A percentile compares a stretch with the other conserved stretches of the same genome.
phyloP scores from a whole-genome alignment of 2,888 invertebrate species.

The Drosophila nigricruria region DNA sequence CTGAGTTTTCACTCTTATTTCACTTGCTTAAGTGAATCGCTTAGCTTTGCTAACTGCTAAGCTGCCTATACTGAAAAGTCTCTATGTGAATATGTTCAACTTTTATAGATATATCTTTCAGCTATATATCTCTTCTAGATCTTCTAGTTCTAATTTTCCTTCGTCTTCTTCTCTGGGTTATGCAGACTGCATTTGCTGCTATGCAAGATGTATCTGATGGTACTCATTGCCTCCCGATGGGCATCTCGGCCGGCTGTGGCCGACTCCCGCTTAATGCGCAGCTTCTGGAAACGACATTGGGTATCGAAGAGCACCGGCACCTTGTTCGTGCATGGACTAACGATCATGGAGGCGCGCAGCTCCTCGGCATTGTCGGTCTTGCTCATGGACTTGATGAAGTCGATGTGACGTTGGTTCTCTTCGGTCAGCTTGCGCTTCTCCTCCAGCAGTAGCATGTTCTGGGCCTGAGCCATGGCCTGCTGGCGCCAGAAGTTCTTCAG shows the following conservation, averaged over 20 bases:
- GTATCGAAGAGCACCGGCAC: constrained; percentile 52
- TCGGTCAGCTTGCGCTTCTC: constrained; percentile 71
- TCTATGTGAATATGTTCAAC: too few relatives aligned
- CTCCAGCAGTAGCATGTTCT: constrained; percentile 73
- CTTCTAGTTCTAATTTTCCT: neutral
- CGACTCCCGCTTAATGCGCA: constrained; percentile 37
- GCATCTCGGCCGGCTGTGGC: constrained; percentile 38
- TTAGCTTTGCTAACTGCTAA: neutral
- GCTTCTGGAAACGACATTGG: constrained; percentile 35
- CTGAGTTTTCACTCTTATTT: neutral
- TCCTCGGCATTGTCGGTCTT: constrained; percentile 74
- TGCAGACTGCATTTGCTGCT: neutral
- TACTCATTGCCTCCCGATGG: constrained; percentile 20
- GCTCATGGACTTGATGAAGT: constrained; percentile 81
- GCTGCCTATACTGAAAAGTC: neutral
- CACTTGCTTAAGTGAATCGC: neutral
- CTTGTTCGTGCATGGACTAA: constrained; percentile 36
- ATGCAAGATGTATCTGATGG: constrained; percentile 10
- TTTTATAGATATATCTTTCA: neutral
- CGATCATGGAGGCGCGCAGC: constrained; percentile 56
- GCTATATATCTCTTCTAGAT: neutral
- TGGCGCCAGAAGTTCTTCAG: constrained; percentile 83
- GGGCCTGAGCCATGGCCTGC: constrained; percentile 75
- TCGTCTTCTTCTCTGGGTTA: neutral
- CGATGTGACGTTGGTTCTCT: constrained; percentile 79